Evolutionary conservation across 2,113 vertebrate species (phyloP).

Genomic region (Myrmophylax atrothorax): DNA sequence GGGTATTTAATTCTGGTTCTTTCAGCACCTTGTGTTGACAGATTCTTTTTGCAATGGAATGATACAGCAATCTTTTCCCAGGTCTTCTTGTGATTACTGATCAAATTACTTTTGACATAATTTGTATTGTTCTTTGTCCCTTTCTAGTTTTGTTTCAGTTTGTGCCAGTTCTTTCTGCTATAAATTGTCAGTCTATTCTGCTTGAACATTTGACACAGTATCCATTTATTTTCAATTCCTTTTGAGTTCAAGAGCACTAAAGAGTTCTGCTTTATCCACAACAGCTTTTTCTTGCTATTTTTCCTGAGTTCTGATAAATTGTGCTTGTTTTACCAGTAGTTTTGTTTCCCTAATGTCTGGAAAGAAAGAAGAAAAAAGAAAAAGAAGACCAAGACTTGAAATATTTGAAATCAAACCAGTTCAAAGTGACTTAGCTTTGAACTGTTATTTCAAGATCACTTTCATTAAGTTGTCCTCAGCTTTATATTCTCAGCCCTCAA

Average conservation of each 20-base stretch:
- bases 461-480: not conserved
- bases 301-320: not conserved
- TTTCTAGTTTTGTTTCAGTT: not conserved
- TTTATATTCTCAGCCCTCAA: not conserved
- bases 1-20: not conserved
- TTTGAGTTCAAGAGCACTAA: not conserved
- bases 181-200: not conserved
- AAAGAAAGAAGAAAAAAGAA: not conserved
- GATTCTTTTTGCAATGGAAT: not conserved
- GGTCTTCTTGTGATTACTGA: not conserved
- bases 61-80: not conserved
- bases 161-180: not conserved
- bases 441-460: not conserved
- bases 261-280: not conserved
- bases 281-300: not conserved
- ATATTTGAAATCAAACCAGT: not conserved
- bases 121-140: not conserved
- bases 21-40: not conserved
- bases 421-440: not conserved
- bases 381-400: not conserved
- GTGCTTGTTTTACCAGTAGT: not conserved
- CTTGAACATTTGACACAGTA: not conserved
- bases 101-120: not conserved
- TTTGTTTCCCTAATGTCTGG: not conserved
- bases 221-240: not conserved